These are phyloP conservation scores for Corythoichthys haematopterus DNA, from an alignment of 2,113 vertebrate species.

Conservation along the genomic window DNA sequence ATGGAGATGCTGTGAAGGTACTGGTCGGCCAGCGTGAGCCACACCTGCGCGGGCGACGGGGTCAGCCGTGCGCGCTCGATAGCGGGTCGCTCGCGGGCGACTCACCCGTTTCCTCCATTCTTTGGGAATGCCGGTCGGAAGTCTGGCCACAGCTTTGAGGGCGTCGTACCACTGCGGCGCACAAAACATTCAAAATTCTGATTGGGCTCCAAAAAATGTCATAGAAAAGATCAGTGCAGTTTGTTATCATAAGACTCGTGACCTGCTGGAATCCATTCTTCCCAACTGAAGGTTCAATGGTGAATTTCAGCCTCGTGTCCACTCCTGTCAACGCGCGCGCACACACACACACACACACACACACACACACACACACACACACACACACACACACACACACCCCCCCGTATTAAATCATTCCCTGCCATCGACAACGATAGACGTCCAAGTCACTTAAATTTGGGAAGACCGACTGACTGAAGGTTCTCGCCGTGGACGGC, in stretches of 20 bases:
- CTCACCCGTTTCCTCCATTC: constrained; percentile 93
- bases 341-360: too few species aligned
- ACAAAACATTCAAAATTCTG: neutral
- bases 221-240: too few species aligned
- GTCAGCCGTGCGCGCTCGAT: neutral
- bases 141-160: constrained; percentile 90
- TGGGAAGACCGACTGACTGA: too few species aligned
- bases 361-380: too few species aligned
- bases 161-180: constrained; percentile 91
- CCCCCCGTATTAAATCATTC: too few species aligned
- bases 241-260: constrained; percentile 24
- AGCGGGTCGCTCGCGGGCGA: neutral
- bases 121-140: constrained; percentile 92
- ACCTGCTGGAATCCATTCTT: constrained; percentile 99
- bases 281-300: constrained; percentile 90
- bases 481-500: too few species aligned
- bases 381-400: too few species aligned
- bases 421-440: too few species aligned
- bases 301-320: constrained; percentile 95
- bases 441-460: too few species aligned
- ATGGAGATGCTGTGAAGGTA: constrained; percentile 96
- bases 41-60: constrained; percentile 77
- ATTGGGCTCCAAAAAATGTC: neutral
- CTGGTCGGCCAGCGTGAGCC: constrained; percentile 93
- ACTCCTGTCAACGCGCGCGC: constrained; percentile 81